phyloP scores from a whole-genome alignment of 2,113 vertebrate genomes.

The Onychostoma macrolepis region DNA sequence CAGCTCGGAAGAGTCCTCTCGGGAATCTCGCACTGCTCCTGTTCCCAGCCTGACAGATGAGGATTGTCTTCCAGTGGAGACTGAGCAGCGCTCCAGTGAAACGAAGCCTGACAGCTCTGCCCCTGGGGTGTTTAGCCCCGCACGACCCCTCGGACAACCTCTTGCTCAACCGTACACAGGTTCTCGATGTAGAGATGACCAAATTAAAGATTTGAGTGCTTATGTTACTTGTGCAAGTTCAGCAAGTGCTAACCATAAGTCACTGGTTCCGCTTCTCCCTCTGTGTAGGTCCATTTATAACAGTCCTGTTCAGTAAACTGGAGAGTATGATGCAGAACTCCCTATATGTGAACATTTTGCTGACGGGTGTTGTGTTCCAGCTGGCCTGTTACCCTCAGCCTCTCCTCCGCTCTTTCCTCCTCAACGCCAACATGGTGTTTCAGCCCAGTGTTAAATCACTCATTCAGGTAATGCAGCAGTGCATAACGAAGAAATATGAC shows the following conservation, averaged over 20 bases:
- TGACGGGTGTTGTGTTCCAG: constrained; percentile 93
- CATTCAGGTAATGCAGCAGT: constrained; percentile 87
- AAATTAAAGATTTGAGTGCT: constrained; percentile 5
- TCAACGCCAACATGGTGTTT: constrained; percentile 99
- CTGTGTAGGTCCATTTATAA: constrained; percentile 88
- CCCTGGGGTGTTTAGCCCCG: constrained; percentile 74
- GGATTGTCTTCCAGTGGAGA: constrained; percentile 62
- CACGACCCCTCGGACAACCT: constrained; percentile 76
- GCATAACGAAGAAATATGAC: background rate
- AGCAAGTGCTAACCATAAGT: constrained; percentile 7
- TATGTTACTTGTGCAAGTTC: constrained; percentile 3
- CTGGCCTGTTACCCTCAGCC: constrained; percentile 95
- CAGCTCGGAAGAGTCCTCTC: constrained; percentile 47
- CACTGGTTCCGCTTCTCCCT: constrained; percentile 46
- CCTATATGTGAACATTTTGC: constrained; percentile 94
- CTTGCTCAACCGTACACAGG: constrained; percentile 90
- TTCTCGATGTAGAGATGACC: constrained; percentile 55
- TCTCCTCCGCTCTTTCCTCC: constrained; percentile 95
- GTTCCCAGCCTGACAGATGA: constrained; percentile 67
- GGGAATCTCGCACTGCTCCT: constrained; percentile 54
- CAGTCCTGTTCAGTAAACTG: constrained; percentile 90
- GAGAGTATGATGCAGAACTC: constrained; percentile 99
- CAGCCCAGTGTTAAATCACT: constrained; percentile 97
- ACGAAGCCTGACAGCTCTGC: constrained; percentile 68
- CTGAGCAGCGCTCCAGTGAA: constrained; percentile 39